Conservation (phyloP, 2,797 vertebrate species). For the Pangasius krempfi region DNA sequence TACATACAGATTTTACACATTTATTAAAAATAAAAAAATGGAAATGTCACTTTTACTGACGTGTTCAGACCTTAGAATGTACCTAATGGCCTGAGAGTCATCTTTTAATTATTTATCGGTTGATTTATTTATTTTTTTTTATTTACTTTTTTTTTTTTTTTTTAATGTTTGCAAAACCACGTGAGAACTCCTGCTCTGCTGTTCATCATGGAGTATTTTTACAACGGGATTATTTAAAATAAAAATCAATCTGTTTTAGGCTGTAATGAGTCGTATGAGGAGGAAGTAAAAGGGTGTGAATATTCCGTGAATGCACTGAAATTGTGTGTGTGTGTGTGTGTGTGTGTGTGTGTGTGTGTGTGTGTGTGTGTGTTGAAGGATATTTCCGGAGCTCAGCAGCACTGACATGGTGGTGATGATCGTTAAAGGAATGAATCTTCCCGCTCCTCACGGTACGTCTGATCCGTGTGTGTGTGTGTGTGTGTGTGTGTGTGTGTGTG, state of each 20-base stretch:
- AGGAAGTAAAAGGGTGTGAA: not conserved
- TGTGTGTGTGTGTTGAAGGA: conserved; percentile 71
- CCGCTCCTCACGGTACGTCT: conserved; percentile 86
- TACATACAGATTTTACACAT: not conserved
- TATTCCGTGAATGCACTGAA: not conserved
- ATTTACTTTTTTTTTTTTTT: not conserved
- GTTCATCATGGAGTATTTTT: not conserved
- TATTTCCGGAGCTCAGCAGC: conserved; percentile 96
- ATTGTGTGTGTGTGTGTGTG: not conserved
- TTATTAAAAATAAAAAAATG: not conserved
- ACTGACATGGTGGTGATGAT: conserved; percentile 93
- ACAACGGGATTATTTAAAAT: not conserved
- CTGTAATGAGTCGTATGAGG: not conserved
- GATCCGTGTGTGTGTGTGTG: no score
- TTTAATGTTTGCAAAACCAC: not conserved
- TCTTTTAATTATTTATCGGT: not conserved
- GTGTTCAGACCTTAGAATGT: not conserved
- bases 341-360: not conserved
- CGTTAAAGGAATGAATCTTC: conserved; percentile 93
- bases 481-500: no score
- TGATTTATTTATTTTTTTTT: not conserved
- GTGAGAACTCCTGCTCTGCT: no score
- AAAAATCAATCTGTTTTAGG: not conserved
- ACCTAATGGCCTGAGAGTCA: not conserved
- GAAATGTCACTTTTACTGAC: not conserved